These are phyloP conservation scores for Calliphora vicina DNA, from an alignment of 1,140 invertebrate species.

Conservation along the genomic window DNA sequence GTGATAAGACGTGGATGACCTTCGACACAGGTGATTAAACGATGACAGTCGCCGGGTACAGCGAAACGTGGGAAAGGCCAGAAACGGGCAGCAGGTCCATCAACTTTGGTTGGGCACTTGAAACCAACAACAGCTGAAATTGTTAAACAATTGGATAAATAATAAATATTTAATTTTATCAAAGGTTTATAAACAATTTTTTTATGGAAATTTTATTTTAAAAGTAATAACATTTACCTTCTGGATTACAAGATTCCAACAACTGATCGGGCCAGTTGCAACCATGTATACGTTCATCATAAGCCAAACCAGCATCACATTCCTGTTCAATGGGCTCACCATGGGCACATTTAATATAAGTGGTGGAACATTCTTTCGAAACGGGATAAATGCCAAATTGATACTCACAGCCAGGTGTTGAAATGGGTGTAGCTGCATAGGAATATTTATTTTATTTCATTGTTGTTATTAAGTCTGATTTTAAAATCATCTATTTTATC, in stretches of 20 bases:
- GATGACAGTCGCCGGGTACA: conserved; percentile 81
- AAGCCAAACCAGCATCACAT: conserved; percentile 87
- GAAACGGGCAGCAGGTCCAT: conserved; percentile 83
- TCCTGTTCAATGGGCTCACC: conserved; percentile 80
- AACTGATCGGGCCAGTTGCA: conserved; percentile 95
- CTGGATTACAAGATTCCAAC: conserved; percentile 84
- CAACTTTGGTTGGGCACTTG: conserved; percentile 83
- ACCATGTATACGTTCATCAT: conserved; percentile 85
- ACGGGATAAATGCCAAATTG: conserved; percentile 89
- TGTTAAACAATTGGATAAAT: too few species aligned
- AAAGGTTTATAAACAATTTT: too few species aligned
- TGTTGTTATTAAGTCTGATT: not conserved
- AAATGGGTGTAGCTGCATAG: conserved; percentile 80
- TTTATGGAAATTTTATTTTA: too few species aligned
- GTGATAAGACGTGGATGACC: conserved; percentile 83
- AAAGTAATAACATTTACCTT: conserved; percentile 75
- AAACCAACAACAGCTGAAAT: conserved; percentile 78
- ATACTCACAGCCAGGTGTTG: conserved; percentile 83
- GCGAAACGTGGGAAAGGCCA: conserved; percentile 90
- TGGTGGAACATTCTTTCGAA: conserved; percentile 79
- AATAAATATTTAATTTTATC: too few species aligned
- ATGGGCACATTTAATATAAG: conserved; percentile 85
- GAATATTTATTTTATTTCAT: not conserved
- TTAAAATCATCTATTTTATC: not conserved
- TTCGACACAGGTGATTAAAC: conserved; percentile 88